These are phyloP conservation scores for Nudaria mundana DNA, from an alignment of 2,888 invertebrate genomes.

Conservation along the genomic window DNA sequence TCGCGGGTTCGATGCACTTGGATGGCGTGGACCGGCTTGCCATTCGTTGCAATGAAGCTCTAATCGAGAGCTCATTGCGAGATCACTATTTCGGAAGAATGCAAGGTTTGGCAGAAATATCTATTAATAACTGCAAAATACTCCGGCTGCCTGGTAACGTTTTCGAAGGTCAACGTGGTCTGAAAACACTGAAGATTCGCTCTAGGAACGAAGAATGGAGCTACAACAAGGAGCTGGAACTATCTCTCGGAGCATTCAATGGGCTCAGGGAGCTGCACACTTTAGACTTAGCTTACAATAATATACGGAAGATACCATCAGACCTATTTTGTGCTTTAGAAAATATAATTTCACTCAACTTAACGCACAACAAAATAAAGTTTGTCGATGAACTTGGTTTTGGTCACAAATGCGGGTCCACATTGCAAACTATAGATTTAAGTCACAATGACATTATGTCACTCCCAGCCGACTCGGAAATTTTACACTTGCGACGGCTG, in stretches of 20 bases:
- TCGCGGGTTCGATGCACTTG: constrained; percentile 81
- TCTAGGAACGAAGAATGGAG: constrained; percentile 91
- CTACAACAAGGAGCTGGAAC: constrained; percentile 85
- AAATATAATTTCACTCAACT: constrained; percentile 90
- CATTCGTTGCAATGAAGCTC: constrained; percentile 84
- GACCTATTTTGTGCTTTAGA: constrained; percentile 89
- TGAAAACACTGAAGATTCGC: constrained; percentile 89
- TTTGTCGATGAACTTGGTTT: constrained; percentile 90
- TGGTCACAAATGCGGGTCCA: constrained; percentile 82
- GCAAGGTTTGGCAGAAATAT: constrained; percentile 88
- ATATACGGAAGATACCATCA: constrained; percentile 89
- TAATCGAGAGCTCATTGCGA: constrained; percentile 86
- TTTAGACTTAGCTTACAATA: constrained; percentile 90
- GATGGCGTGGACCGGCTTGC: constrained; percentile 89
- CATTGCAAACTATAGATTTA: constrained; percentile 89
- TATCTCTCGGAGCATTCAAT: constrained; percentile 86
- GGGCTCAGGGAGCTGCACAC: constrained; percentile 89
- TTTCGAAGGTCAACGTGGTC: constrained; percentile 89
- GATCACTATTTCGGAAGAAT: constrained; percentile 87
- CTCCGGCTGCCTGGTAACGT: constrained; percentile 87
- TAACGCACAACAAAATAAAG: constrained; percentile 91
- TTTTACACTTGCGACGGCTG: constrained; percentile 88
- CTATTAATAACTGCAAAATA: constrained; percentile 89
- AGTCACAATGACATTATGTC: constrained; percentile 90
- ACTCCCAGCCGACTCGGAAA: constrained; percentile 87